These are phyloP conservation scores for Chunga burmeisteri DNA, from an alignment of 2,113 vertebrate species.

Conservation along the genomic window DNA sequence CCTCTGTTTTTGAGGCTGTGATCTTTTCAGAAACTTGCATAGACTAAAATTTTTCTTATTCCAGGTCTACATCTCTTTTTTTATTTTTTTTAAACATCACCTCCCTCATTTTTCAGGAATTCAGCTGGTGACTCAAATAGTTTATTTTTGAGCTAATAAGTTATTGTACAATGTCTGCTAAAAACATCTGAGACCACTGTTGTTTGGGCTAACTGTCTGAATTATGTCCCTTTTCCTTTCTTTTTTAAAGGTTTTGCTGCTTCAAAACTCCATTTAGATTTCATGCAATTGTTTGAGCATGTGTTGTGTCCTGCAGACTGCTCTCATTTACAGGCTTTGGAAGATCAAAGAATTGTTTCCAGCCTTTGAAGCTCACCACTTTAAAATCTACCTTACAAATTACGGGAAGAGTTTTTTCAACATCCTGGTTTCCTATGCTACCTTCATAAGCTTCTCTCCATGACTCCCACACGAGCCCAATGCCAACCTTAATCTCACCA, in stretches of 20 bases:
- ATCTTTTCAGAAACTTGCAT: not conserved
- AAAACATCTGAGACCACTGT: not conserved
- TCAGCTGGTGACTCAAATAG: not conserved
- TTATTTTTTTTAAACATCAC: not conserved
- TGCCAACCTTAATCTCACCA: not conserved
- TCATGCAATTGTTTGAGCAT: not conserved
- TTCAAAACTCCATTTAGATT: not conserved
- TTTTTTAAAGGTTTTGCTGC: not conserved
- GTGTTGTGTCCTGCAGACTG: not conserved
- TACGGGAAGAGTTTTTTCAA: not conserved
- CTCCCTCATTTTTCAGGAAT: not conserved
- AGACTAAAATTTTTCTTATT: not conserved
- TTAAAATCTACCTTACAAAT: not conserved
- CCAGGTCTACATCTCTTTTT: not conserved
- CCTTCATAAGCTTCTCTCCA: not conserved
- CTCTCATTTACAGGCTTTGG: not conserved
- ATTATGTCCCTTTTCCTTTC: not conserved
- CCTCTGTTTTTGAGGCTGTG: not conserved
- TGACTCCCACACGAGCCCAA: not conserved
- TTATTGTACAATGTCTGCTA: not conserved
- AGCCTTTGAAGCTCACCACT: constrained; percentile 32
- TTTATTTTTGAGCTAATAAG: not conserved
- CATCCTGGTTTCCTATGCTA: not conserved
- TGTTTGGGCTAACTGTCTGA: not conserved
- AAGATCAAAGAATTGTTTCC: constrained; percentile 5